Evolutionary conservation across 2,113 vertebrate species (phyloP), one percentile per base, ranked within the genome.

Genomic region (Rhagologus leucostigma): DNA sequence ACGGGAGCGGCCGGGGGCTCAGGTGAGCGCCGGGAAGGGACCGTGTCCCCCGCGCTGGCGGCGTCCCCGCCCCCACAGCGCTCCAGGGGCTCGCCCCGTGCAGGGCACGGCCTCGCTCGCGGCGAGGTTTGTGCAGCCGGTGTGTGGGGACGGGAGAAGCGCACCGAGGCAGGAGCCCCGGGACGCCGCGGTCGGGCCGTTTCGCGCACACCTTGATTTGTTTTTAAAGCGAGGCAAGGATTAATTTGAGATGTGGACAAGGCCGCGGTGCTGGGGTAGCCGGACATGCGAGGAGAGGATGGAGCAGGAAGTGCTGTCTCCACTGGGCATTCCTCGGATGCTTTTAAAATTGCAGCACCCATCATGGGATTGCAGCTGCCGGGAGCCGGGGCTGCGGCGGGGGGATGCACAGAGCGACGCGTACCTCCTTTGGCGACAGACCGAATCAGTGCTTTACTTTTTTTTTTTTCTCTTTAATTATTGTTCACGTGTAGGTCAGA

Each of bases 341-440:
- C 3, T 77, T 91, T 17, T 4, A 3, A 7, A 19, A 33, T n/a
- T 13, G 47, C 83, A 10, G 11, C 52, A 5, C 8, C 13, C 17
- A 14, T 49, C 9, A 1, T 4, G 49, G 55, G 49, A 47, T 1
- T 6, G 74, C 65, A 2, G 6, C 32, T 8, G 71, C 35, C 14
- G 11, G 68, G 37, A 32, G 10, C 42, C 19, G 3, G 60, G 65
- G 15, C 0, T 47, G 78, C 62, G 10, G 79, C 33, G 3, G 62
- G 20, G 42, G 29, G 2, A 5, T 2, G 63, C 37, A 2, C 47
- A 2, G 44, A 13, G 4, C 9, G 4, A 1, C 13, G 0, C 1
- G 1, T 3, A 2, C 23, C 32, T 27, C 29, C 4, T 14, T 3
- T 13, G 65, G 24, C 29, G 6, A 1, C 70, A 2, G 22, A 6